Base-by-base conservation (phyloP, 2,888 invertebrate species). In the Cepaea hortensis region DNA sequence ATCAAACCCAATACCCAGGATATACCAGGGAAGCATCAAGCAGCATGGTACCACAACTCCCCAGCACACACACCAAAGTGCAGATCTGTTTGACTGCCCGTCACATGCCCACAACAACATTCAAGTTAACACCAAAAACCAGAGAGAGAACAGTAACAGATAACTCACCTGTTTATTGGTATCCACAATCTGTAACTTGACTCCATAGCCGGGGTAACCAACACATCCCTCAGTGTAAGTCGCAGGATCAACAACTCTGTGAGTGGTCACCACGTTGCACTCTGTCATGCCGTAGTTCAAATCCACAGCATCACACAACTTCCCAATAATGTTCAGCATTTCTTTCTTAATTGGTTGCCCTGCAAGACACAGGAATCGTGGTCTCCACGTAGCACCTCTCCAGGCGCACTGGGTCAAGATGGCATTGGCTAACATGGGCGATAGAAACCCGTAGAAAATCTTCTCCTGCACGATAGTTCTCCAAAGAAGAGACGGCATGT, bases 261-360 rank as follows among this genome's bases (percentile, higher is more conserved):
- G 84, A 11, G 87, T 87, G 23, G 89, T 46, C 11, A 89, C 83
- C n/a, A 89, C 77, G n/a, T 88, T 86, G 62, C 85, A 85, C 55
- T 89, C 89, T 4, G 89, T 89, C 18, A 87, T 87, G 15, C 87
- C 89, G 73, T 88, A 89, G 83, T 88, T 88, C 62, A 89, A 76
- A 72, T 89, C 88, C 9, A 89, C 81, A 76, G 76, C 48, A 9
- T 86, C 80, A 65, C 87, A 88, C 23, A 89, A 55, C 75, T 84
- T 85, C 23, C 85, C 85, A 35, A 85, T 86, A 4, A 85, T 83
- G 9, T 62, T 61, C 76, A 89, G 46, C 3, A 50, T 20, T 0
- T 35, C 72, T 23, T 84, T 70, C 81, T 87, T 88, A 35, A 89
- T 77, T 35, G 87, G 89, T 84, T 88, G 87, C 0, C 89, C 88